Evolutionary conservation across 1,140 invertebrate genomes (phyloP).

Genomic region (Dufourea novaeangliae): DNA sequence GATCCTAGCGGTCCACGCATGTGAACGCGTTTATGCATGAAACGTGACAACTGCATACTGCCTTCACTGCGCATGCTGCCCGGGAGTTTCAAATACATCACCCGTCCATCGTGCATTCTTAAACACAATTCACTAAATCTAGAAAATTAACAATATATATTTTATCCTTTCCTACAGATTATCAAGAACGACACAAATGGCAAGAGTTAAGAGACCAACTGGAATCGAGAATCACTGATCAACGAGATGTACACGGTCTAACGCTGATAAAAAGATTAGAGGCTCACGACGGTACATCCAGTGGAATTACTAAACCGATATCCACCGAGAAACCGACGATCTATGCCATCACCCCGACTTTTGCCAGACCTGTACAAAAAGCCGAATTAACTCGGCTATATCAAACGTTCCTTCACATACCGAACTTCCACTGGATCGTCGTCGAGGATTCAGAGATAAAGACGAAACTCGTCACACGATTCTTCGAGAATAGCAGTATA

Average conservation of each 20-base stretch:
- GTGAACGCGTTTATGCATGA: neutral
- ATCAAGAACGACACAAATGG: slow-evolving; percentile 63
- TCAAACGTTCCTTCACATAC: slow-evolving; percentile 93
- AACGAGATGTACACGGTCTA: slow-evolving; percentile 25
- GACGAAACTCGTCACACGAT: slow-evolving; percentile 89
- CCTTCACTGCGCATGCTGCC: neutral
- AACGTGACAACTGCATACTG: neutral
- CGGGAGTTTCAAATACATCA: slow-evolving; percentile 22
- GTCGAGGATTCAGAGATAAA: slow-evolving; percentile 93
- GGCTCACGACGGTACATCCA: neutral
- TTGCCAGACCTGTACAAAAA: slow-evolving; percentile 94
- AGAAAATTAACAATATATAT: neutral
- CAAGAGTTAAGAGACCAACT: slow-evolving; percentile 36
- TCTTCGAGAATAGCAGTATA: slow-evolving; percentile 89
- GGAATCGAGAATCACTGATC: slow-evolving; percentile 43
- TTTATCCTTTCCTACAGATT: slow-evolving; percentile 49
- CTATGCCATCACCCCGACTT: slow-evolving; percentile 97
- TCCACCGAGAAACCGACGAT: slow-evolving; percentile 77
- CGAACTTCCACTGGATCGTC: slow-evolving; percentile 97
- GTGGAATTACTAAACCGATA: neutral
- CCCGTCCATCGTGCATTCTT: neutral
- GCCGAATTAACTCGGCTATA: slow-evolving; percentile 96
- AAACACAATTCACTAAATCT: too few relatives aligned
- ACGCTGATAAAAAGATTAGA: slow-evolving; percentile 42
- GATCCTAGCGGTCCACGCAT: neutral